Conservation (phyloP, 2,113 vertebrate genomes). For the Campylorhamphus procurvoides region DNA sequence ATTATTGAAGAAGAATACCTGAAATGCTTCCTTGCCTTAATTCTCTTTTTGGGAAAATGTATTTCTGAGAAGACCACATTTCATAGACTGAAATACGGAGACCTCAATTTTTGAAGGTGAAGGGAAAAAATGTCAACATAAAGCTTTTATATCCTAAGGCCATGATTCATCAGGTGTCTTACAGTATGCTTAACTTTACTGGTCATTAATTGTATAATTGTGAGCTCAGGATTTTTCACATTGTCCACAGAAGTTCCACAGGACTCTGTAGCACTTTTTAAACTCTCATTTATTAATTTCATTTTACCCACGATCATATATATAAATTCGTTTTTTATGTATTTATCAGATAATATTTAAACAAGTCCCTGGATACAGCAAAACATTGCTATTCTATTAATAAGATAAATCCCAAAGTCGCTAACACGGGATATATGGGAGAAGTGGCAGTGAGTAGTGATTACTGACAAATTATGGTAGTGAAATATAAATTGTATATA, state of each 20-base stretch:
- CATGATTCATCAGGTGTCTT: neutral
- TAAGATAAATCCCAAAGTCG: neutral
- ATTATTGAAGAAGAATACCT: neutral
- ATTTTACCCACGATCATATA: neutral
- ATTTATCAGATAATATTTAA: neutral
- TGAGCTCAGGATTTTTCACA: neutral
- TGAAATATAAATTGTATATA: neutral
- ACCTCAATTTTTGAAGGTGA: neutral
- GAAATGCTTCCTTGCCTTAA: neutral
- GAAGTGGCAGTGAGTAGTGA: neutral
- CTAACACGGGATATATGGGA: neutral
- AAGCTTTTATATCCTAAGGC: neutral
- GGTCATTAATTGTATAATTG: neutral
- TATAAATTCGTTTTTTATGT: neutral
- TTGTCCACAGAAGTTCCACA: neutral
- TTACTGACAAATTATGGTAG: neutral
- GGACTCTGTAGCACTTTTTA: neutral
- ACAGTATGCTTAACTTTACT: neutral
- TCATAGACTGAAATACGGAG: neutral
- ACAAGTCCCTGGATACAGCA: neutral
- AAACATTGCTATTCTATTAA: neutral
- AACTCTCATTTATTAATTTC: neutral
- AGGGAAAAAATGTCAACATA: neutral
- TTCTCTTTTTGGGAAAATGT: neutral
- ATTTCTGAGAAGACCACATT: neutral